Percentiles rank a stretch among this genome's conserved stretches.
Evolutionary conservation across 2,113 vertebrate species (phyloP).

Genomic region (Tragelaphus scriptus): DNA sequence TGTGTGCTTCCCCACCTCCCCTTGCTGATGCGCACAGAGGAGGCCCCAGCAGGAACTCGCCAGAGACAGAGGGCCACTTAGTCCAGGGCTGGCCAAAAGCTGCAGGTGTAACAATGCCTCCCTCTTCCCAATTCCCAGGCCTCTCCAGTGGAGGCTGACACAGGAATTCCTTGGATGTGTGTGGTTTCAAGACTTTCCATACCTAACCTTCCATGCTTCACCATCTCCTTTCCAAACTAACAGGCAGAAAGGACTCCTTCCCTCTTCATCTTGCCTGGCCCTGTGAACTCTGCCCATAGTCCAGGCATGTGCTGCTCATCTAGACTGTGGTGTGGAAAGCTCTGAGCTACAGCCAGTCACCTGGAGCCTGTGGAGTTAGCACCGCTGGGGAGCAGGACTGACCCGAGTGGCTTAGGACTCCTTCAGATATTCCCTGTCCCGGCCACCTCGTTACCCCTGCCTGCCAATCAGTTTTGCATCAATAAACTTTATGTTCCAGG

Average conservation of each 20-base stretch:
- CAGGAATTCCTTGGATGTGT: neutral
- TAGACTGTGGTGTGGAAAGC: neutral
- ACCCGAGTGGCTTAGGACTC: neutral
- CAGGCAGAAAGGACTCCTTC: neutral
- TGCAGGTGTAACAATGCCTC: neutral
- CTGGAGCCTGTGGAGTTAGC: neutral
- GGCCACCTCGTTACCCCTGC: neutral
- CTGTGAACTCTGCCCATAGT: neutral
- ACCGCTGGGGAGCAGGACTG: neutral
- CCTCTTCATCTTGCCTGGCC: neutral
- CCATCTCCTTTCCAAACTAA: neutral
- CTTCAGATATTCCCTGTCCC: neutral
- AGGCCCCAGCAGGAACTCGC: neutral
- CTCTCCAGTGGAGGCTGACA: neutral
- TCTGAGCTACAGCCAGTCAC: neutral
- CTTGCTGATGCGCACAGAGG: neutral
- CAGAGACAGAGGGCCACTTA: neutral
- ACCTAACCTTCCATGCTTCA: neutral
- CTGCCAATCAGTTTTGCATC: slow-evolving; percentile 45
- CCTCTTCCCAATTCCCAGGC: neutral
- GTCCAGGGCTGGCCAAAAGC: neutral
- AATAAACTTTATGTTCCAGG: slow-evolving; percentile 1
- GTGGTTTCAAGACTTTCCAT: neutral
- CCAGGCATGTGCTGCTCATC: neutral
- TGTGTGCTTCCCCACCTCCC: no score